Evolutionary conservation across 2,113 vertebrate species (phyloP).

Genomic region (Prietella phreatophila): DNA sequence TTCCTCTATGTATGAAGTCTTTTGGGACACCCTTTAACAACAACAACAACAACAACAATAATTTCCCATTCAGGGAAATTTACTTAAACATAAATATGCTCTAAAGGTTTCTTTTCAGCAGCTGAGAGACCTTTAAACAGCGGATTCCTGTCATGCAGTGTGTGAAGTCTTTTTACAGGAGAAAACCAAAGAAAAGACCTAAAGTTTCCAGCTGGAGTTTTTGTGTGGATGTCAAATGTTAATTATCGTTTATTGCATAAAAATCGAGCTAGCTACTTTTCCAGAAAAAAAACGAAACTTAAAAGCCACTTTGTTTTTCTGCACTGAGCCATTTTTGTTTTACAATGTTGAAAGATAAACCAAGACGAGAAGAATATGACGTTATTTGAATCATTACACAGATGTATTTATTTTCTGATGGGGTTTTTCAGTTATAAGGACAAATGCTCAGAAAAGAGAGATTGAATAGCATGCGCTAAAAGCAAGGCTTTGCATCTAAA

Average conservation of each 20-base stretch:
- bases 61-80: not conserved
- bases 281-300: not conserved
- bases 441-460: not conserved
- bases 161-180: not conserved
- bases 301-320: not conserved
- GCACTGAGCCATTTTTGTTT: not conserved
- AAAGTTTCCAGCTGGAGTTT: not conserved
- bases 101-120: not conserved
- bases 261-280: not conserved
- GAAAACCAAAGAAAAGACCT: constrained; percentile 4
- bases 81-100: not conserved
- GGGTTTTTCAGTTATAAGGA: not conserved
- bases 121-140: not conserved
- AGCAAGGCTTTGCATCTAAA: not conserved
- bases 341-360: not conserved
- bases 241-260: not conserved
- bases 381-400: not conserved
- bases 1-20: no score
- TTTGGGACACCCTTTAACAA: no score
- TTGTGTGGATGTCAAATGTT: not conserved
- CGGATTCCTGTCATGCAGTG: not conserved
- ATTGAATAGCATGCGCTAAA: not conserved
- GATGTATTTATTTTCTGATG: not conserved
- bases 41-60: no score
- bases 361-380: not conserved